Evolutionary conservation across 2,888 invertebrate species (phyloP).

Genomic region (Agrochola macilenta): DNA sequence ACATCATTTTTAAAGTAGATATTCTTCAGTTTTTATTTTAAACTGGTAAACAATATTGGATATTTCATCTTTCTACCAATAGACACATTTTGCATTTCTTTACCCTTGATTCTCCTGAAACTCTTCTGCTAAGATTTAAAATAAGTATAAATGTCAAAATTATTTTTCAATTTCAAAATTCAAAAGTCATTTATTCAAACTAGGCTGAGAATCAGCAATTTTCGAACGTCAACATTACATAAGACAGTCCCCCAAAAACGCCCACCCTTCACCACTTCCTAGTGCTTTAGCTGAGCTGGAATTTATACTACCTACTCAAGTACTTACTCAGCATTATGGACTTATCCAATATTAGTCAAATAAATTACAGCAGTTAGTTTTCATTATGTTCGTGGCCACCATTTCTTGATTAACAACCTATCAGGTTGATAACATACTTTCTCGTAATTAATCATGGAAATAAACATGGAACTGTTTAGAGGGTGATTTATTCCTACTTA

Average conservation of each 20-base stretch:
- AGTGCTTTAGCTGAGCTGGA: too few species aligned
- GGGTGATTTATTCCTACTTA: slow-evolving; percentile 26
- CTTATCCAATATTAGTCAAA: slow-evolving; percentile 1
- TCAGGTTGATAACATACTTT: slow-evolving; percentile 22
- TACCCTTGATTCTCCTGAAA: neutral
- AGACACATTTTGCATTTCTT: neutral
- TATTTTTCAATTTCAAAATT: neutral
- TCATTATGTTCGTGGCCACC: slow-evolving; percentile 15
- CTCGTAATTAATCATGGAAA: slow-evolving; percentile 37
- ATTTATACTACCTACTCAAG: neutral
- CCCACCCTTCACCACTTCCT: too few species aligned
- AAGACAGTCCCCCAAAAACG: too few species aligned
- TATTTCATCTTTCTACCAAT: neutral
- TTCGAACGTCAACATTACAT: too few species aligned
- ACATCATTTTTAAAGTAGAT: neutral
- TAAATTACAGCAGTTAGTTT: slow-evolving; percentile 24
- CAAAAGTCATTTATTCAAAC: too few species aligned
- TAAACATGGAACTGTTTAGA: slow-evolving; percentile 9
- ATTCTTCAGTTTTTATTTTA: neutral
- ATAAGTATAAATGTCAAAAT: too few species aligned
- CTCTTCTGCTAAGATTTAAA: neutral
- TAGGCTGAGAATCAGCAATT: too few species aligned
- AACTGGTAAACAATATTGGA: neutral
- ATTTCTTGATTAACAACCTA: slow-evolving; percentile 34
- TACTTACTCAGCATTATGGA: neutral